Conservation (phyloP, 1,140 invertebrate genomes). For the Drosophila orosa region DNA sequence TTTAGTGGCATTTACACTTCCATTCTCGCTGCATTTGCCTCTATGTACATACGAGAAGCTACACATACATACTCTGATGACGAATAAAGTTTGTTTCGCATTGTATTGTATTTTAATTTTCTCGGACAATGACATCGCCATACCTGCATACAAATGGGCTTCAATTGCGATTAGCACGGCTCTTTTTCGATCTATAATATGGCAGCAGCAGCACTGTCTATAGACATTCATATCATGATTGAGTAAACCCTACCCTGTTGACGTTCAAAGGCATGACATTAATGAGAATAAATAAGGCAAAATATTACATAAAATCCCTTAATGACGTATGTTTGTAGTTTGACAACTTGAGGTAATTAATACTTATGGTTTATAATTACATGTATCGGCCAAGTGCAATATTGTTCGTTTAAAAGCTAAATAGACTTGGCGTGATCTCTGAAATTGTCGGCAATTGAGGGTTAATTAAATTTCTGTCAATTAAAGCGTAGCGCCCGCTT, state of each 20-base stretch:
- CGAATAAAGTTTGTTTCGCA: constrained; percentile 50
- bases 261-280: constrained; percentile 4
- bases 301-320: constrained; percentile 7
- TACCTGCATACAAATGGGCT: constrained; percentile 45
- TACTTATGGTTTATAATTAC: background rate
- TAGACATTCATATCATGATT: constrained; percentile 7
- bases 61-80: constrained; percentile 31
- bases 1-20: constrained; percentile 54
- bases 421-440: background rate
- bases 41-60: constrained; percentile 50
- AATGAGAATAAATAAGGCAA: background rate
- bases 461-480: constrained; percentile 15
- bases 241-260: constrained; percentile 25
- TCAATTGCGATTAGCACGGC: constrained; percentile 16
- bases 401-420: background rate
- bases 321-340: background rate
- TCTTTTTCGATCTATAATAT: constrained; percentile 7
- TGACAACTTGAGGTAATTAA: background rate
- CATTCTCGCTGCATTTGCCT: constrained; percentile 50
- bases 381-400: background rate
- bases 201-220: constrained; percentile 9
- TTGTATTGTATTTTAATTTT: constrained; percentile 39
- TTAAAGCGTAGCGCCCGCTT: background rate
- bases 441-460: background rate
- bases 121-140: constrained; percentile 33